Evolutionary conservation across 2,888 invertebrate genomes (phyloP), one percentile per base, ranked within the genome.

Genomic region (Dryococelus australis): DNA sequence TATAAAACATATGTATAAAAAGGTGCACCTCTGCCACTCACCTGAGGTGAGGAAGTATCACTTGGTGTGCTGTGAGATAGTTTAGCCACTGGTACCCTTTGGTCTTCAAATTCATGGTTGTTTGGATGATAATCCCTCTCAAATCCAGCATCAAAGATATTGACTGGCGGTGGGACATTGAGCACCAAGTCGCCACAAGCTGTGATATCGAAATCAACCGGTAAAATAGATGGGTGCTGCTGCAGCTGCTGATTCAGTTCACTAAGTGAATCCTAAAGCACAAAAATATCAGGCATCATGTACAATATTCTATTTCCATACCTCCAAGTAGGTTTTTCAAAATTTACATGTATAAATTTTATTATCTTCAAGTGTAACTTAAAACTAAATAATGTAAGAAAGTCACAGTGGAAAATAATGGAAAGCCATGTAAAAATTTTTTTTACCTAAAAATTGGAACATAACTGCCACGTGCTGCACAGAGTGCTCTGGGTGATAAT

Each of bases 201-300:
- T 90, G 96, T 97, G 87, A 99, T 97, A 91, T 98, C 98, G 93
- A 99, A 99, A 92, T 98, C 98, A 86, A 97, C 97, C 83, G 98
- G 98, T 89, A 98, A 93, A 91, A 98, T 97, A 28, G 98, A 98
- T 24, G 98, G 98, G 93, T 98, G 98, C 91, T 97, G 97, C 80
- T 95, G 95, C 87, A 98, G 94, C 93, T 98, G 98, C 47, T 96
- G 96, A 89, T 97, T 97, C 87, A 99, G 93, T 93, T 98, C 97
- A 84, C 95, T 95, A 84, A 99, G 93, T 0, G 98, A 98, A 92
- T 98, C 98, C 94, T 98, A 35, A 16, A 78, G 20, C 13, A 8
- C 53, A 24, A 10, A 27, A 26, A 83, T 6, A 24, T 26, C 24
- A 24, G 35, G 35, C 35, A 35, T 35, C 27, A 35, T 9, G 16